Conservation (phyloP, 2,113 vertebrate genomes). For the Phalacrocorax pelagicus region DNA sequence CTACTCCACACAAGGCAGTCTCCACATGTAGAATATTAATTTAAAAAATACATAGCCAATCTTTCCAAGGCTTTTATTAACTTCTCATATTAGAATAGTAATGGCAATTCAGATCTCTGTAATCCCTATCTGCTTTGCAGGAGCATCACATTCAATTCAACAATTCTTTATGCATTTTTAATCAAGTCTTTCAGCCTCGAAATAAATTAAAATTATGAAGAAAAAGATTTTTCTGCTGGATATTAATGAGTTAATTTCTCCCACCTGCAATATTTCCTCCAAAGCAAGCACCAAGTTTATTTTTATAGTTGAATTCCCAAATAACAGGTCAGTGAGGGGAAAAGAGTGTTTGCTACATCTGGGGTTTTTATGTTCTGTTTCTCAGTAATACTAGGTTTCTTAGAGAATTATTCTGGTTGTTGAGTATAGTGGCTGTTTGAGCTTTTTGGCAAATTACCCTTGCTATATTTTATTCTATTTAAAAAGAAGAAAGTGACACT, state of each 20-base stretch:
- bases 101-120: neutral
- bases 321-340: neutral
- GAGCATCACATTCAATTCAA: neutral
- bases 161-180: neutral
- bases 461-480: neutral
- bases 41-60: neutral
- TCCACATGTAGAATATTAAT: neutral
- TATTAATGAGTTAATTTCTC: neutral
- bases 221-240: neutral
- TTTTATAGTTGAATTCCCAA: conserved; percentile 13
- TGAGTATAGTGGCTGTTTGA: neutral
- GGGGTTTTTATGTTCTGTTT: neutral
- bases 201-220: neutral
- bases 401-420: neutral
- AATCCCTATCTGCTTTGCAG: neutral
- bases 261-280: neutral
- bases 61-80: neutral
- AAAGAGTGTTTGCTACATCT: neutral
- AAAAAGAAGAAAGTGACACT: neutral
- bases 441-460: neutral
- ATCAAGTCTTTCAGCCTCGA: neutral
- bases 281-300: neutral
- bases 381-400: neutral
- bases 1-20: neutral
- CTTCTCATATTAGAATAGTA: neutral